These are phyloP conservation scores for Clunio marinus DNA, from an alignment of 2,888 invertebrate genomes.

Conservation along the genomic window DNA sequence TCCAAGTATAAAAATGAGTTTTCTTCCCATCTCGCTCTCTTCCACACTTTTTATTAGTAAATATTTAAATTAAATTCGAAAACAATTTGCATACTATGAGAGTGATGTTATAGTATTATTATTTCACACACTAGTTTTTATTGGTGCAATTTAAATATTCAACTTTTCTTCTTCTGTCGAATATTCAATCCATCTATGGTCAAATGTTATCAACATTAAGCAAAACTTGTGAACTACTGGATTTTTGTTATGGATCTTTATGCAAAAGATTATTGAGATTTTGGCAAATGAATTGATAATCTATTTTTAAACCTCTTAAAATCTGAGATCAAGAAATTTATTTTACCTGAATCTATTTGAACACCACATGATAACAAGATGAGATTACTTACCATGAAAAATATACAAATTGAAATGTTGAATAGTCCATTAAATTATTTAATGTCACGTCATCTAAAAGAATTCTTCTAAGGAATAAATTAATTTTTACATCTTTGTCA, in stretches of 20 bases:
- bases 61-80: slow-evolving; percentile 38
- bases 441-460: too few species aligned
- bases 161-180: not conserved
- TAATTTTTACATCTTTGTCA: slow-evolving; percentile 2
- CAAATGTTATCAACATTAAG: not conserved
- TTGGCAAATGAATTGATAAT: too few species aligned
- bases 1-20: not conserved
- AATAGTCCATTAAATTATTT: too few species aligned
- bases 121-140: slow-evolving; percentile 29
- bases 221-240: slow-evolving; percentile 8
- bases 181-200: not conserved
- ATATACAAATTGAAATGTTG: slow-evolving; percentile 7
- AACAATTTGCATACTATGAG: slow-evolving; percentile 38
- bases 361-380: not conserved
- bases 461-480: not conserved
- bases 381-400: not conserved
- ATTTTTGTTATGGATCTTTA: too few species aligned
- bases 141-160: slow-evolving; percentile 24
- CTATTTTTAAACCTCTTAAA: too few species aligned
- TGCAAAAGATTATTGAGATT: too few species aligned
- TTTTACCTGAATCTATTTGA: too few species aligned
- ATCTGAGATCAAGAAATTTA: too few species aligned
- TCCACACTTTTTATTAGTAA: slow-evolving; percentile 4
- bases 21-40: not conserved
- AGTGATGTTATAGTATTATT: slow-evolving; percentile 14